These are phyloP conservation scores for Platorchestia sp. DNA, from an alignment of 1,140 invertebrate genomes.

Conservation along the genomic window DNA sequence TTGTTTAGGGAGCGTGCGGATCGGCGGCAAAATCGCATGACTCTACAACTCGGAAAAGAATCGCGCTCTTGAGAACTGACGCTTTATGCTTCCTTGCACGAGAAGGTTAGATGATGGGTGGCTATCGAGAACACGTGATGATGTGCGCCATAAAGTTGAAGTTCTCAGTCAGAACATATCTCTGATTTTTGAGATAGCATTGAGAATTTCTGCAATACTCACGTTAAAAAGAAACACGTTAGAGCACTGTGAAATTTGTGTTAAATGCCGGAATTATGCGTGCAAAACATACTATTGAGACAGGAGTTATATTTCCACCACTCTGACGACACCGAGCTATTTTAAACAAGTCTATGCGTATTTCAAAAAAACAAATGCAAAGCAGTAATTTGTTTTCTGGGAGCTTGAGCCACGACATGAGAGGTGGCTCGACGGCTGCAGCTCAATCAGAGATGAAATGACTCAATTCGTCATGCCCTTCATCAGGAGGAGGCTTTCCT, in stretches of 20 bases:
- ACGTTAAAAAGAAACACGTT: neutral
- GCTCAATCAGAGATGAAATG: neutral
- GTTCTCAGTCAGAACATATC: neutral
- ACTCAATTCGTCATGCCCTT: neutral
- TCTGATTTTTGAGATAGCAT: neutral
- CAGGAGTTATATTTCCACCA: neutral
- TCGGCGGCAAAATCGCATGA: neutral
- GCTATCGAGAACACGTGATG: neutral
- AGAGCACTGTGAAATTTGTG: neutral
- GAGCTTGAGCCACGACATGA: neutral
- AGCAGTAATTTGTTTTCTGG: neutral
- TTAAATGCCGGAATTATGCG: neutral
- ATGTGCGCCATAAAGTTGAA: neutral
- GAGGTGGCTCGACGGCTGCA: neutral
- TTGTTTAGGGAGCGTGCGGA: conserved; percentile 46
- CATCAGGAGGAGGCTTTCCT: neutral
- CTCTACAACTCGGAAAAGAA: neutral
- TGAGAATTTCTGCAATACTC: neutral
- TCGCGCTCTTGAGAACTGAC: conserved; percentile 1
- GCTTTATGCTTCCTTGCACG: conserved; percentile 33
- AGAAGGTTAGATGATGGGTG: conserved; percentile 2
- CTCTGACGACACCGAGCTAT: neutral
- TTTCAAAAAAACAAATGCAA: neutral
- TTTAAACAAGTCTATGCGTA: neutral
- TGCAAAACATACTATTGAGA: neutral